A percentile compares a stretch with the other conserved stretches of the same genome.
Conservation (phyloP, 2,888 invertebrate species). For the Vesta saturnalis region DNA sequence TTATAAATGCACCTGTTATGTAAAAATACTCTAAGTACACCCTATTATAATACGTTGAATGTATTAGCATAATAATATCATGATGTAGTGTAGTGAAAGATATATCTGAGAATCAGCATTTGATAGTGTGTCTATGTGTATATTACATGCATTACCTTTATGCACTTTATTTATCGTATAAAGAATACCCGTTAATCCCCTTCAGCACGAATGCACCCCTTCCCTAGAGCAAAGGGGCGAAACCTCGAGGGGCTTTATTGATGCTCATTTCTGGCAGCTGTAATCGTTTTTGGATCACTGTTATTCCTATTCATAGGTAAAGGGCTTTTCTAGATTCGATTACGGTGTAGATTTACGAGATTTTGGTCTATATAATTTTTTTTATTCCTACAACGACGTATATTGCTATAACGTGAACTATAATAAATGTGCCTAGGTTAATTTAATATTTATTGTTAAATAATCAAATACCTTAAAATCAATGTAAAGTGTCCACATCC, state of each 20-base stretch:
- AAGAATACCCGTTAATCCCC: constrained; percentile 28
- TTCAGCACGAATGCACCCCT: constrained; percentile 24
- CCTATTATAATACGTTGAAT: no score
- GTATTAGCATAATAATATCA: constrained; percentile 7
- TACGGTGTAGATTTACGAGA: constrained; percentile 57
- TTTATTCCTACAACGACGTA: background rate
- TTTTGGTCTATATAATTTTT: constrained; percentile 37
- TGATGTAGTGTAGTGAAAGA: background rate
- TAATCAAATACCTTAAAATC: constrained; percentile 29
- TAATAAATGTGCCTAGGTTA: no score
- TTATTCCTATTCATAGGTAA: constrained; percentile 62
- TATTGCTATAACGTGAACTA: no score
- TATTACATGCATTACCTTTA: constrained; percentile 34
- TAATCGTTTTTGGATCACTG: constrained; percentile 64
- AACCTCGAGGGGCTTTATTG: constrained; percentile 55
- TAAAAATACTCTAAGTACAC: background rate
- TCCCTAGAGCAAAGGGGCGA: constrained; percentile 37
- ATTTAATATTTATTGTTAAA: constrained; percentile 24
- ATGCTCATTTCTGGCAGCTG: constrained; percentile 64
- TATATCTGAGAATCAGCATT: constrained; percentile 10
- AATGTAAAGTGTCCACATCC: constrained; percentile 31
- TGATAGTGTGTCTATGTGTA: constrained; percentile 8
- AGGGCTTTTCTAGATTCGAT: constrained; percentile 61
- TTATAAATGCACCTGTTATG: constrained; percentile 1
- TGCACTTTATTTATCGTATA: constrained; percentile 31